A percentile compares a stretch with the other conserved stretches of the same genome.
These are phyloP conservation scores for Rhaphigaster nebulosa DNA, from an alignment of 2,888 invertebrate genomes.

Conservation along the genomic window DNA sequence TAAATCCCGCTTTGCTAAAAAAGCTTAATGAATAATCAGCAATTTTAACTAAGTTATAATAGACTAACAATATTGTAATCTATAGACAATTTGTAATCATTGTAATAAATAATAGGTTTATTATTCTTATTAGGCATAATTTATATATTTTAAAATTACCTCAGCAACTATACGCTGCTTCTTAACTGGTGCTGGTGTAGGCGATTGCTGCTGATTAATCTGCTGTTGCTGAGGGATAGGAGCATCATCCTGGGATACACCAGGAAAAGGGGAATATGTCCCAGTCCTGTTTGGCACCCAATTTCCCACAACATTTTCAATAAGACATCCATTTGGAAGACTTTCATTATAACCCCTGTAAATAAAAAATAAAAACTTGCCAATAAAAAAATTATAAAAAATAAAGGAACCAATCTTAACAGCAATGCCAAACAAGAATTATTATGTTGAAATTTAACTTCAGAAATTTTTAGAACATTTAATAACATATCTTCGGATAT, in stretches of 20 bases:
- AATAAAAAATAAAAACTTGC: background rate
- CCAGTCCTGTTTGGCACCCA: constrained; percentile 81
- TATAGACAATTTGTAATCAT: background rate
- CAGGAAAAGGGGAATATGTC: constrained; percentile 81
- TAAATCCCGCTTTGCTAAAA: background rate
- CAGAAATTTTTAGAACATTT: too few species aligned
- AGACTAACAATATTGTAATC: background rate
- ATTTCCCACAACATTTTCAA: constrained; percentile 81
- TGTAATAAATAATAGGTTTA: background rate
- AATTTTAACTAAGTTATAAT: background rate
- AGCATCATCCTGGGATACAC: constrained; percentile 67
- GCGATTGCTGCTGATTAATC: constrained; percentile 57
- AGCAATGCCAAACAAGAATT: background rate
- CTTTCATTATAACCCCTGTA: constrained; percentile 60
- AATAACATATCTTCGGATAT: too few species aligned
- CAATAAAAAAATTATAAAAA: background rate
- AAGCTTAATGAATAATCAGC: background rate
- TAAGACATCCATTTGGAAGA: constrained; percentile 68
- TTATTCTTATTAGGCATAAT: too few species aligned
- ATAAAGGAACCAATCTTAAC: background rate
- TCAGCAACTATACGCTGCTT: constrained; percentile 84
- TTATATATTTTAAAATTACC: constrained; percentile 70
- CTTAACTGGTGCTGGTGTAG: constrained; percentile 66
- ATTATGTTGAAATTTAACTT: too few species aligned
- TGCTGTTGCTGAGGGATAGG: constrained; percentile 2